These are phyloP conservation scores for Drosophila cognata DNA, from an alignment of 2,888 invertebrate species.

Conservation along the genomic window DNA sequence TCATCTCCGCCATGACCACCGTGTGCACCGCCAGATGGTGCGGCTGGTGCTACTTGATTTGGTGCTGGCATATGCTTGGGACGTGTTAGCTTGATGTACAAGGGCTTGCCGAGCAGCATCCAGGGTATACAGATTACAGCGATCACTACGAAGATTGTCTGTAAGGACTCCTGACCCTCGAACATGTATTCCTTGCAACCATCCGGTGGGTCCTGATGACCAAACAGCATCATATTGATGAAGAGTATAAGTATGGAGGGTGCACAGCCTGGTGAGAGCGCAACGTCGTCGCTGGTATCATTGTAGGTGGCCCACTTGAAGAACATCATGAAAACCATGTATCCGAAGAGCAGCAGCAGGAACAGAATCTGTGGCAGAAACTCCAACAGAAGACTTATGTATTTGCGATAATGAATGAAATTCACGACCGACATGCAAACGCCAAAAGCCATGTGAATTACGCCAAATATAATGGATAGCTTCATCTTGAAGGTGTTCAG, in stretches of 20 bases:
- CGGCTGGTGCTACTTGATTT: conserved; percentile 11
- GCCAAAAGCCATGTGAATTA: conserved; percentile 97
- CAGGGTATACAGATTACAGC: conserved; percentile 95
- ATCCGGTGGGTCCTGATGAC: conserved; percentile 84
- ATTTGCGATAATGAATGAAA: conserved; percentile 89
- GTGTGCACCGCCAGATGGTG: conserved; percentile 24
- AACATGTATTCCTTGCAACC: conserved; percentile 89
- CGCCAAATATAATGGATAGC: conserved; percentile 96
- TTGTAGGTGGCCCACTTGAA: conserved; percentile 93
- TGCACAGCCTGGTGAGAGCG: conserved; percentile 87
- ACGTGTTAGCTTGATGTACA: conserved; percentile 88
- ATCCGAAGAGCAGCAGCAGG: conserved; percentile 93
- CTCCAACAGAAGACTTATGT: conserved; percentile 90
- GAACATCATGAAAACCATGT: conserved; percentile 96
- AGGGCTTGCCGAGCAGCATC: conserved; percentile 96
- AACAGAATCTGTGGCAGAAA: conserved; percentile 97
- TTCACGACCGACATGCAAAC: conserved; percentile 93
- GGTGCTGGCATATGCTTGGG: conserved; percentile 22
- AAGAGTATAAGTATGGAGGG: conserved; percentile 91
- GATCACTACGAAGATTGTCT: conserved; percentile 91
- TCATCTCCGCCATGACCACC: conserved; percentile 84
- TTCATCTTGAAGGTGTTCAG: conserved; percentile 98
- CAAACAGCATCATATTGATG: conserved; percentile 91
- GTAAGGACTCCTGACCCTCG: conserved; percentile 89
- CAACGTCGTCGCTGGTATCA: conserved; percentile 83